A percentile compares a stretch with the other conserved stretches of the same genome.
phyloP scores from a whole-genome alignment of 2,113 vertebrate species.

The Galemys pyrenaicus region DNA sequence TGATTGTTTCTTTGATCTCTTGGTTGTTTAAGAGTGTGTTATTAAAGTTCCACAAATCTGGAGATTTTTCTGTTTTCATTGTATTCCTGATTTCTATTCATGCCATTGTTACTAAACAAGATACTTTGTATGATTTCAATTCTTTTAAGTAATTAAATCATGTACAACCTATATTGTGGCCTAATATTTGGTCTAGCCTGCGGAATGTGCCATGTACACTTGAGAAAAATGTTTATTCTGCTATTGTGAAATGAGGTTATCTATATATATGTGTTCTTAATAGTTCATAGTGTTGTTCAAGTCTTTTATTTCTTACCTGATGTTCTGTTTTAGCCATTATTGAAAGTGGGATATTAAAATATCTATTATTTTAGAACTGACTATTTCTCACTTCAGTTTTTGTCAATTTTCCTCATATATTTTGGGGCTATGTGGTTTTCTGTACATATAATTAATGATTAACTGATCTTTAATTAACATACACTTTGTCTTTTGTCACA shows the following conservation, averaged over 20 bases:
- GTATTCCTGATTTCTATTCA: not conserved
- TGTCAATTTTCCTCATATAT: not conserved
- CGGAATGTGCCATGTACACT: not conserved
- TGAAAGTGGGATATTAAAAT: too few species aligned
- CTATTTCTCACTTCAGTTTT: not conserved
- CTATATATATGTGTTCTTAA: not conserved
- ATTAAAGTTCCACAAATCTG: not conserved
- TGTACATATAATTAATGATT: not conserved
- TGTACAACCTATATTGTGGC: not conserved
- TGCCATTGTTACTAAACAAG: not conserved
- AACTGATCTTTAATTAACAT: too few species aligned
- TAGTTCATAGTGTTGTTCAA: not conserved
- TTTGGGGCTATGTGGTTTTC: not conserved
- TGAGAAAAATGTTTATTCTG: not conserved
- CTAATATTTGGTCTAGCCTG: not conserved
- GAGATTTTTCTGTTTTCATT: not conserved
- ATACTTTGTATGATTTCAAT: not conserved
- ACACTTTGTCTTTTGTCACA: not conserved
- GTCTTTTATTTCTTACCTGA: not conserved
- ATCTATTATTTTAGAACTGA: not conserved
- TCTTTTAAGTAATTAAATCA: not conserved
- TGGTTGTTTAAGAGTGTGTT: not conserved
- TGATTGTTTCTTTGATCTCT: not conserved
- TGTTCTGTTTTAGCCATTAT: not conserved
- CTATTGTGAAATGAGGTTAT: not conserved